Conservation (phyloP, 2,888 invertebrate species). For the Erebia aethiops region DNA sequence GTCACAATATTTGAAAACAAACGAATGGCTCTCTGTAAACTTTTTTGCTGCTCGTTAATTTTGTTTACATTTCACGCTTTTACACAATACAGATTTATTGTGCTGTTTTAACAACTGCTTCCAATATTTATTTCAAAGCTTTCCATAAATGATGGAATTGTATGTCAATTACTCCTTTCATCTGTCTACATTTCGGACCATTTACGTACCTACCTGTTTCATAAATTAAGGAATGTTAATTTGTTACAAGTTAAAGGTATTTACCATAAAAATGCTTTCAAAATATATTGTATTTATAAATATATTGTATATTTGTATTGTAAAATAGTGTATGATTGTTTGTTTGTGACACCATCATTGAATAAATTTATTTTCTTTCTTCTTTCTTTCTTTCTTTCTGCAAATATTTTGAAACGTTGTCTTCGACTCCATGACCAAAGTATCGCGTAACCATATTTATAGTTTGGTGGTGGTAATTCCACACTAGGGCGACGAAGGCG, state of each 20-base stretch:
- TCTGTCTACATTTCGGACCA: background rate
- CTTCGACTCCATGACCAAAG: background rate
- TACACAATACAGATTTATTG: conserved; percentile 11
- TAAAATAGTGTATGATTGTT: no score
- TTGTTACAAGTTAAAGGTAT: background rate
- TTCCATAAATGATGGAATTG: background rate
- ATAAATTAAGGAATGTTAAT: background rate
- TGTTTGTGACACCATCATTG: no score
- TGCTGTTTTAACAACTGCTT: conserved; percentile 2
- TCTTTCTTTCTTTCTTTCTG: no score
- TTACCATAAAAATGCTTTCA: no score
- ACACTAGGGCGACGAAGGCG: conserved; percentile 94
- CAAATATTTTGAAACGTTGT: background rate
- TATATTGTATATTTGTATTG: no score
- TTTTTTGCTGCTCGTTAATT: conserved; percentile 7
- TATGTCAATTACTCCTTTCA: background rate
- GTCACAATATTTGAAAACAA: conserved; percentile 33
- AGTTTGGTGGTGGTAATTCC: conserved; percentile 47
- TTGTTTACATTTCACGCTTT: conserved; percentile 22
- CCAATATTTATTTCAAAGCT: background rate
- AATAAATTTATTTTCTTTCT: no score
- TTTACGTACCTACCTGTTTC: background rate
- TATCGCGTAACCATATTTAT: conserved; percentile 12
- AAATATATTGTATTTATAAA: no score
- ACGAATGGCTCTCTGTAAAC: conserved; percentile 23